phyloP scores from a whole-genome alignment of 2,113 vertebrate species.

The Sigmodon hispidus region DNA sequence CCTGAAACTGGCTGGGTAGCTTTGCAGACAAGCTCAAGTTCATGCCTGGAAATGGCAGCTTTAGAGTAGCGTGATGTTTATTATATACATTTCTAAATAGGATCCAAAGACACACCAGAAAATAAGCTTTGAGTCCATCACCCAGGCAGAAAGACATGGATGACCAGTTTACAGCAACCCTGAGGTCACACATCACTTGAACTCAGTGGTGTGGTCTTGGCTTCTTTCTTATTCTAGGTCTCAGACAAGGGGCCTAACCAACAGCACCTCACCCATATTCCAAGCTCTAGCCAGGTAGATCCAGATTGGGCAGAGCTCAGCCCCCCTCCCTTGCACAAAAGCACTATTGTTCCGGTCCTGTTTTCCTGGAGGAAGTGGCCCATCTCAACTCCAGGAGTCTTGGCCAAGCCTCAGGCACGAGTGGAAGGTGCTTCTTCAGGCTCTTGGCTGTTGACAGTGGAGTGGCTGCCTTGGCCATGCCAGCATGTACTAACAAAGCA shows the following conservation, averaged over 20 bases:
- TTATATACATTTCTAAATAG: no score
- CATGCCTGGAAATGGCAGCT: neutral
- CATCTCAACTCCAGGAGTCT: constrained; percentile 18
- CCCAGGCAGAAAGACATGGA: neutral
- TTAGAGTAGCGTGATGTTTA: fast-evolving
- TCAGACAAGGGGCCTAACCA: neutral
- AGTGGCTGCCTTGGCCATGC: constrained; percentile 57
- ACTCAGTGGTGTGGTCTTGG: neutral
- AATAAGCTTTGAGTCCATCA: neutral
- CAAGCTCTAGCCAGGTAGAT: neutral
- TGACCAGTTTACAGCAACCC: neutral
- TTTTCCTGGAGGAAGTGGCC: constrained; percentile 43
- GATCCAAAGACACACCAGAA: neutral
- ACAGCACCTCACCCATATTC: neutral
- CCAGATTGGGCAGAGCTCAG: constrained; percentile 5
- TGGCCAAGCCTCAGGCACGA: constrained; percentile 72
- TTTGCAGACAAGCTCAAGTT: neutral
- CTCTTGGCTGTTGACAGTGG: constrained; percentile 61
- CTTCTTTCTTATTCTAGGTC: neutral
- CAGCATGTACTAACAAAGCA: constrained; percentile 70
- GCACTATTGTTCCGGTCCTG: constrained; percentile 62
- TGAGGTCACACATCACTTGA: neutral
- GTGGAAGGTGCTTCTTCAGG: constrained; percentile 66
- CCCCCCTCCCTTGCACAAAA: constrained; percentile 69
- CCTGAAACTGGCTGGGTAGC: no score